These are phyloP conservation scores for Leucania comma DNA, from an alignment of 2,888 invertebrate genomes.

Conservation along the genomic window DNA sequence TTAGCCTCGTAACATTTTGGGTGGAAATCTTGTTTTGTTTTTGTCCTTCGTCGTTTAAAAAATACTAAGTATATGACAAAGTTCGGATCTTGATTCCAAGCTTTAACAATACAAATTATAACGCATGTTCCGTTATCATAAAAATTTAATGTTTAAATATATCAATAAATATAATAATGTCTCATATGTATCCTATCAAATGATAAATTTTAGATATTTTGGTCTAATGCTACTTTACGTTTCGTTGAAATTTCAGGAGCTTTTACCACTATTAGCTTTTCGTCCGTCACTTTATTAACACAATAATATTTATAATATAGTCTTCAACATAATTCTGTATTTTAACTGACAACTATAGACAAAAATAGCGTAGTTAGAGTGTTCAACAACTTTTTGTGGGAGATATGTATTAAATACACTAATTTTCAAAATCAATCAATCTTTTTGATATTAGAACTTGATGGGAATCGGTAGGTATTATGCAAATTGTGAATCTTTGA, in stretches of 20 bases:
- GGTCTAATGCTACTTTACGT: background rate
- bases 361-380: background rate
- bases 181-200: background rate
- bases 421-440: background rate
- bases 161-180: conserved; percentile 4
- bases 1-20: background rate
- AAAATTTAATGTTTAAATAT: background rate
- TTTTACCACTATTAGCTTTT: conserved; percentile 4
- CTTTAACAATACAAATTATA: background rate
- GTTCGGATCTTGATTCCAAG: background rate
- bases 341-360: background rate
- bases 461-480: background rate
- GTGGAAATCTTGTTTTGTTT: background rate
- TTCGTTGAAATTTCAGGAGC: background rate
- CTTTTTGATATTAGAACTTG: conserved; percentile 1
- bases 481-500: conserved; percentile 18
- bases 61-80: background rate
- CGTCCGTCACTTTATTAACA: conserved; percentile 5
- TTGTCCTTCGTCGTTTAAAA: background rate
- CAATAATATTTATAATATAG: background rate
- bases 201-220: background rate
- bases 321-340: background rate
- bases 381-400: background rate
- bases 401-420: conserved; percentile 6
- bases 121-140: background rate